These are phyloP conservation scores for Catamblyrhynchus diadema DNA, from an alignment of 2,797 vertebrate genomes.

Conservation along the genomic window DNA sequence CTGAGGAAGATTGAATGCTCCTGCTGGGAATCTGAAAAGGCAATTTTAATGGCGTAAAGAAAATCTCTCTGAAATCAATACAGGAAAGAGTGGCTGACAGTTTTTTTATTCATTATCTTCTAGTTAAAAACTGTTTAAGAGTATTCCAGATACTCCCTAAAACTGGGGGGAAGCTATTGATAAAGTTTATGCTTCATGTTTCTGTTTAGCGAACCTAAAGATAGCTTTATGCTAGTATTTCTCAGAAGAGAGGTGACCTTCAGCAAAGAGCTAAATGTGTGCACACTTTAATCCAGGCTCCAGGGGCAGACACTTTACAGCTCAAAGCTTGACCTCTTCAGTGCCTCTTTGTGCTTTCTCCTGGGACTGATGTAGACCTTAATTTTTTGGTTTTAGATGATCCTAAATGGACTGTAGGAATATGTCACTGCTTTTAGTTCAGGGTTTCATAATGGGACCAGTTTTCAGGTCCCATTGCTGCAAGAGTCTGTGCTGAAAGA, in stretches of 20 bases:
- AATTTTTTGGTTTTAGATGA: neutral
- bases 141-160: slow-evolving; percentile 3
- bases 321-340: neutral
- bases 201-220: neutral
- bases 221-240: neutral
- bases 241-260: neutral
- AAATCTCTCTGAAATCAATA: slow-evolving; percentile 41
- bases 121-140: neutral
- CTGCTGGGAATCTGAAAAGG: slow-evolving; percentile 7
- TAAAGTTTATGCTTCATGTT: neutral
- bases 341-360: neutral
- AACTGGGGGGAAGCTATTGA: neutral
- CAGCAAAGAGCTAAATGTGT: neutral
- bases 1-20: neutral
- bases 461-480: neutral
- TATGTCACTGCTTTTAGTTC: neutral
- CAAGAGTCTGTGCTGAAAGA: neutral
- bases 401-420: neutral
- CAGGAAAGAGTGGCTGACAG: neutral
- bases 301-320: neutral
- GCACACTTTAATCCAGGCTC: neutral
- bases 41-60: neutral
- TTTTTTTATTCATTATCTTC: slow-evolving; percentile 44
- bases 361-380: neutral
- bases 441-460: neutral